Conservation (phyloP, 2,888 invertebrate species). For the Ophion ellenae region DNA sequence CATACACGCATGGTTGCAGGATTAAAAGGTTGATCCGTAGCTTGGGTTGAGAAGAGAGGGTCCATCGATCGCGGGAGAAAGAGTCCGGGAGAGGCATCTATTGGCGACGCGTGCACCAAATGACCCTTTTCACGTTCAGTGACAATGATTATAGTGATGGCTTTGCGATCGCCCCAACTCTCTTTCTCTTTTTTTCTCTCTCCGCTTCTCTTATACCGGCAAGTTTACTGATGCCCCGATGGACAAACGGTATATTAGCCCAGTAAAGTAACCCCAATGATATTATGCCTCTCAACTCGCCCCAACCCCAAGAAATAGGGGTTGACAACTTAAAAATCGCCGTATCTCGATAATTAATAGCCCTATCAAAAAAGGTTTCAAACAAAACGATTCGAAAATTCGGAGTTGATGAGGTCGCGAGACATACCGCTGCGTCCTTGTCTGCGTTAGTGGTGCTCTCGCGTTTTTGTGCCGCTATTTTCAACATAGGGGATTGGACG, state of each 20-base stretch:
- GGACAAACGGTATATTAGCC: slow-evolving; percentile 29
- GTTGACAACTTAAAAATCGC: no score
- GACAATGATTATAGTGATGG: slow-evolving; percentile 61
- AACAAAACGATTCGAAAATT: no score
- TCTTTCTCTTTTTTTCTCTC: slow-evolving; percentile 14
- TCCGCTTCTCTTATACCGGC: slow-evolving; percentile 27
- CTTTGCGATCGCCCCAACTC: slow-evolving; percentile 19
- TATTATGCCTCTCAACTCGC: no score
- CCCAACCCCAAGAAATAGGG: no score
- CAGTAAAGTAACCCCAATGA: no score
- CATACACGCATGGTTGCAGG: slow-evolving; percentile 30
- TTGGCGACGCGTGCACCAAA: slow-evolving; percentile 60
- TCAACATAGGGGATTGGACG: no score
- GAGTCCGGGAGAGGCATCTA: slow-evolving; percentile 31
- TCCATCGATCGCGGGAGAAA: slow-evolving; percentile 35
- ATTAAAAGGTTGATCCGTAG: slow-evolving; percentile 62
- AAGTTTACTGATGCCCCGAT: slow-evolving; percentile 49
- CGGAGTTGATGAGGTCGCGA: no score
- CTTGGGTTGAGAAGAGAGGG: slow-evolving; percentile 40
- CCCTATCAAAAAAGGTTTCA: no score
- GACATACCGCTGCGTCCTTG: no score
- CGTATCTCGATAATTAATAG: no score
- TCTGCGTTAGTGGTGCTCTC: no score
- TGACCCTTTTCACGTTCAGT: slow-evolving; percentile 65
- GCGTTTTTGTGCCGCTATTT: no score